Conservation (phyloP, 2,797 vertebrate species). For the Sebastes jordani region DNA sequence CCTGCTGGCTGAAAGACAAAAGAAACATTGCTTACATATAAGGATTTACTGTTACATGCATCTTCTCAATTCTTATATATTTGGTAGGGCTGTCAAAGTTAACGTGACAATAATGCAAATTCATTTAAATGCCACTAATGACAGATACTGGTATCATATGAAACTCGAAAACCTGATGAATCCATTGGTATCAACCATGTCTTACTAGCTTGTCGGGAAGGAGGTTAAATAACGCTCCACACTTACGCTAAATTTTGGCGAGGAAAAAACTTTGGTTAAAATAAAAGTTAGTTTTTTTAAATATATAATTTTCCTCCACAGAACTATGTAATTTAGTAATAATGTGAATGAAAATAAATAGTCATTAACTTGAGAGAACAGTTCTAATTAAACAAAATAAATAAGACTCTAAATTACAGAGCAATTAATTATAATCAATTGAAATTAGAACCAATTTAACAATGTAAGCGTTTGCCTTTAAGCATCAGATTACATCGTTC, state of each 20-base stretch:
- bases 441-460: neutral
- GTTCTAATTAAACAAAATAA: neutral
- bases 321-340: neutral
- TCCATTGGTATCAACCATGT: too few species aligned
- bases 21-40: neutral
- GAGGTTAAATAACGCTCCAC: too few species aligned
- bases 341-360: neutral
- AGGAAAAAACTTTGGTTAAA: too few species aligned
- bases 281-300: too few species aligned
- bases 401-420: neutral
- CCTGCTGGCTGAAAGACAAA: slow-evolving; percentile 49
- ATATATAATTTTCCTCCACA: neutral
- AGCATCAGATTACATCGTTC: neutral
- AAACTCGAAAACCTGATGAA: too few species aligned
- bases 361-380: neutral
- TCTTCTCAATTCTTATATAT: neutral
- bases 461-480: neutral
- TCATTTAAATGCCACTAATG: too few species aligned
- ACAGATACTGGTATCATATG: too few species aligned
- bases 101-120: too few species aligned
- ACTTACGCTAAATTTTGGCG: too few species aligned
- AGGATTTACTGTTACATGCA: neutral
- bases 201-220: too few species aligned
- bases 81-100: neutral
- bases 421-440: neutral